phyloP scores from a whole-genome alignment of 1,140 invertebrate genomes.

The Myzus persicae region DNA sequence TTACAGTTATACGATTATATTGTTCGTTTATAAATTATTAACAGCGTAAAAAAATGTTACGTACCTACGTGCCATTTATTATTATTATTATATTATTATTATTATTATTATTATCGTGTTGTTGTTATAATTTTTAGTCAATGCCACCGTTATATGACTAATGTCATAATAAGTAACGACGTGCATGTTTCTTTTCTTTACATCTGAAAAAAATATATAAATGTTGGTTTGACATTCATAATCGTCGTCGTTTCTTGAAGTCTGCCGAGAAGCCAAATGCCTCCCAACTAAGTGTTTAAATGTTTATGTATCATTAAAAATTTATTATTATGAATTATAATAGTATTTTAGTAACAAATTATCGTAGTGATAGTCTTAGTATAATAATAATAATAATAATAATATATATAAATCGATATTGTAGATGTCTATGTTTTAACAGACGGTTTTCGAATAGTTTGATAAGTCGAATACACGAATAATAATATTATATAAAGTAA shows the following conservation, averaged over 20 bases:
- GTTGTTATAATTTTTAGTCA: background rate
- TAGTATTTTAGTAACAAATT: background rate
- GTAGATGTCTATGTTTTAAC: background rate
- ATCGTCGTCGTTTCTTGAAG: background rate
- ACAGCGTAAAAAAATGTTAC: background rate
- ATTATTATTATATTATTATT: background rate
- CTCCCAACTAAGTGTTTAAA: conserved; percentile 6
- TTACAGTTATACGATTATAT: background rate
- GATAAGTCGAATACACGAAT: background rate
- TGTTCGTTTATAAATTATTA: background rate
- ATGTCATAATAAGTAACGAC: background rate
- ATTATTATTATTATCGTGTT: background rate
- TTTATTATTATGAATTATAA: background rate
- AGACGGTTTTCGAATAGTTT: background rate
- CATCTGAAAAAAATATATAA: background rate
- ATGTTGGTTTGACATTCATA: background rate
- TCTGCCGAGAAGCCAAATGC: conserved; percentile 4
- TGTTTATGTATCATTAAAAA: background rate
- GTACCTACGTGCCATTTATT: background rate
- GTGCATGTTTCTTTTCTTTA: background rate
- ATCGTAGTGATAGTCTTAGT: background rate
- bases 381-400: conserved; percentile 9
- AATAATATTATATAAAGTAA: background rate
- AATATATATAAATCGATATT: background rate
- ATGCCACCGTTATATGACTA: background rate